Evolutionary conservation across 2,888 invertebrate species (phyloP), one percentile per base, ranked within the genome.

Genomic region (Melipona bicolor): DNA sequence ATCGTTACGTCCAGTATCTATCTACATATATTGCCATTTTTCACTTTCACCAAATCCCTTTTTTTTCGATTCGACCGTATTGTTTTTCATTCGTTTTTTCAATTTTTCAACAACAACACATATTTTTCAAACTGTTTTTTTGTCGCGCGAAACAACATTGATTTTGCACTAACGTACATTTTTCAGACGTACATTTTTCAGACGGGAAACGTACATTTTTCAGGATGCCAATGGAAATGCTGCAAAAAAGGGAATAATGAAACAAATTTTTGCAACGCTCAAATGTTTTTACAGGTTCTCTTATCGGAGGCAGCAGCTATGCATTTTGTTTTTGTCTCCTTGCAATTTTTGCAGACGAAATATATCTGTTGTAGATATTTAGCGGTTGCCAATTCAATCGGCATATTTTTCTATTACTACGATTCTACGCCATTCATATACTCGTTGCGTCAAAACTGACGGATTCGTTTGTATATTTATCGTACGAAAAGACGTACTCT

Each of bases 231-330:
- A 32, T 4, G 32, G 32, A 32, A 32, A 32, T 4, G 32, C 32
- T 32, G 32, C 32, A 32, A 32, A 4, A 32, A 32, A 32, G 5
- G 49, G 36, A 27, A 4, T 43, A 43, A 72, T 54, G 19, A 43
- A 64, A 65, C n/a, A 70, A 59, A 50, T 88, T 87, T 88, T 79
- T 75, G 9, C 24, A 74, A 62, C 77, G 50, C 64, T 56, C 1
- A 59, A 65, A 61, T 3, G 43, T 82, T 82, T 87, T 86, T 88
- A 24, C 79, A 74, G 86, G 83, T 77, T 69, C n/a, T 61, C 43
- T 77, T 68, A 6, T 21, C 36, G 50, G 52, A 52, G 50, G 52
- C 50, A 68, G 36, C 32, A 24, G 56, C 17, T 24, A 17, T 1
- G 11, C 5, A 67, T 67, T 67, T 59, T 80, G 27, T 64, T 62